These are phyloP conservation scores for Indicator indicator DNA, from an alignment of 2,113 vertebrate genomes.

Conservation along the genomic window DNA sequence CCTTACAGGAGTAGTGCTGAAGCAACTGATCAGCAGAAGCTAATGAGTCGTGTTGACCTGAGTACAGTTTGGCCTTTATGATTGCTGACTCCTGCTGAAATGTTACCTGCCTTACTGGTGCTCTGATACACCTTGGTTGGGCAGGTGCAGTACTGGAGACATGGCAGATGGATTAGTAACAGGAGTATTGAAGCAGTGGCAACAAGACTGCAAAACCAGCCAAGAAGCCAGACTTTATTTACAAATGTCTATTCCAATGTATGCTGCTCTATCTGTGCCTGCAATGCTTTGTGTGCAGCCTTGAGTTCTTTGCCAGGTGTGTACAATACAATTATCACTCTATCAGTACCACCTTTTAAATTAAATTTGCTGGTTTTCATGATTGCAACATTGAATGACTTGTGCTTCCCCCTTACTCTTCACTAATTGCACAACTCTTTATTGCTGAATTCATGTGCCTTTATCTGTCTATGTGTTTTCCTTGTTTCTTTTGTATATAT, in stretches of 20 bases:
- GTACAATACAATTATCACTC: neutral
- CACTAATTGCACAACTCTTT: neutral
- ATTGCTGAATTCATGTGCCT: neutral
- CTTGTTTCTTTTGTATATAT: neutral
- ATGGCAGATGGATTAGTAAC: neutral
- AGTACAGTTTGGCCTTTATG: neutral
- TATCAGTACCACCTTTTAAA: neutral
- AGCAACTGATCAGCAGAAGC: neutral
- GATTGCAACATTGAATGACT: neutral
- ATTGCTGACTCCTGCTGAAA: neutral
- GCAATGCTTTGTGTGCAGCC: neutral
- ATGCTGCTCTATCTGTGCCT: neutral
- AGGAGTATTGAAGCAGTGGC: neutral
- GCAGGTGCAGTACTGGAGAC: neutral
- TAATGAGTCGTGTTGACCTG: neutral
- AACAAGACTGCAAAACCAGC: neutral
- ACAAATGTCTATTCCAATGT: neutral
- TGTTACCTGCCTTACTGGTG: neutral
- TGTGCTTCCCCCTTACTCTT: neutral
- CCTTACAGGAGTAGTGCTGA: neutral
- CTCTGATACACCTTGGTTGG: neutral
- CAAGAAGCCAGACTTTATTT: neutral
- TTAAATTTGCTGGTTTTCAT: neutral
- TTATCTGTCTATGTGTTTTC: neutral
- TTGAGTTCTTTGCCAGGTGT: neutral